Percentiles rank a stretch among this genome's conserved stretches.
Conservation (phyloP, 2,888 invertebrate genomes). For the Syrphus vitripennis region DNA sequence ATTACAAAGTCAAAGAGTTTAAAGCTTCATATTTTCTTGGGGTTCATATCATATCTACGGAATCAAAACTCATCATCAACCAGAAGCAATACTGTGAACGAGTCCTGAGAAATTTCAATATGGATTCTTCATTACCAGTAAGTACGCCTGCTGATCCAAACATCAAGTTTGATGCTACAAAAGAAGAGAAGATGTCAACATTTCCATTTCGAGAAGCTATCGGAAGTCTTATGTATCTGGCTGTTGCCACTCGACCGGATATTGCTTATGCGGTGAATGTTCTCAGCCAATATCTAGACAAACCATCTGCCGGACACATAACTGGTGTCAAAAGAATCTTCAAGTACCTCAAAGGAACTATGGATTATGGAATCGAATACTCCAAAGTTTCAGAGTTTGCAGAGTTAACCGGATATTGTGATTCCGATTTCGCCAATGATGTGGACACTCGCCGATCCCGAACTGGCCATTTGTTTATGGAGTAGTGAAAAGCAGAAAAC, state of each 20-base stretch:
- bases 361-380: not conserved
- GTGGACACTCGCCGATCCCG: no score
- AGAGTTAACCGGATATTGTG: no score
- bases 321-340: conserved; percentile 5
- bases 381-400: no score
- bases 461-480: no score
- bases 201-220: not conserved
- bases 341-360: not conserved
- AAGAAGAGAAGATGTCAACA: not conserved
- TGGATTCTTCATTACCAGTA: conserved; percentile 24
- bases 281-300: not conserved
- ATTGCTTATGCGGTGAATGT: no score
- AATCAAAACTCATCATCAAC: conserved; percentile 21
- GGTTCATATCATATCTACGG: conserved; percentile 20
- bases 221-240: no score
- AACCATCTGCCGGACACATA: not conserved
- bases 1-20: not conserved
- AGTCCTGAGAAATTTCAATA: conserved; percentile 7
- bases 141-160: conserved; percentile 9
- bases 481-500: no score
- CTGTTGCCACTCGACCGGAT: no score
- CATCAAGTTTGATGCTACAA: conserved; percentile 17
- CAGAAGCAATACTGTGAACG: conserved; percentile 28
- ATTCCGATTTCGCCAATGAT: no score
- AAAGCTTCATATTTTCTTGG: conserved; percentile 20